A percentile compares a stretch with the other conserved stretches of the same genome.
These are phyloP conservation scores for Spondyliosoma cantharus DNA, from an alignment of 2,797 vertebrate genomes.

Conservation along the genomic window DNA sequence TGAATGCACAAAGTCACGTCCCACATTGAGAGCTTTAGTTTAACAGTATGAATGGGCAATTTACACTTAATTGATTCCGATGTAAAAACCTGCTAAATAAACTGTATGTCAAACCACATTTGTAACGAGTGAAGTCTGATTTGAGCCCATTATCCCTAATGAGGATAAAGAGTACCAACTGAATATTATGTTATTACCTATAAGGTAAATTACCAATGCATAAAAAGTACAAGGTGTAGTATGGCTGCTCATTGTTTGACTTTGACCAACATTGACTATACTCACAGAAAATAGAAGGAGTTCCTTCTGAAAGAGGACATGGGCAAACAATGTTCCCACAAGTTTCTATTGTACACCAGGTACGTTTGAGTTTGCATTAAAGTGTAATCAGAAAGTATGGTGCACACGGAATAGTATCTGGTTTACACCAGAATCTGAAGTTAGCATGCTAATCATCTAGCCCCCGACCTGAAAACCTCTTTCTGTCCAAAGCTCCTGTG, in stretches of 20 bases:
- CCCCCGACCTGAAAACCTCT: no score
- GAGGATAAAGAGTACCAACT: neutral
- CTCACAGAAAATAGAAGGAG: no score
- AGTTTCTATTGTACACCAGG: neutral
- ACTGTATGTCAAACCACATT: neutral
- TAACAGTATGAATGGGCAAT: neutral
- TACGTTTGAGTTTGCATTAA: neutral
- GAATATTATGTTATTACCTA: neutral
- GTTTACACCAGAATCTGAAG: no score
- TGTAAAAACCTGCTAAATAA: conserved; percentile 2
- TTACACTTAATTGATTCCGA: neutral
- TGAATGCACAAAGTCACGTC: conserved; percentile 44
- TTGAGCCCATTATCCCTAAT: neutral
- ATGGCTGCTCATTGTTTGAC: no score
- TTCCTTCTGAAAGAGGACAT: no score
- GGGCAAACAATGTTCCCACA: no score
- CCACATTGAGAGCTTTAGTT: conserved; percentile 7
- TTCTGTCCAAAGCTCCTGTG: no score
- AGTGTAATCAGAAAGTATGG: neutral
- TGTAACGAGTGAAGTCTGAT: neutral
- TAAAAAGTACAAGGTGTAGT: no score
- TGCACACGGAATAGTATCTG: no score
- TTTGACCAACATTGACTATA: no score
- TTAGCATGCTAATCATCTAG: no score
- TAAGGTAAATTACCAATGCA: no score